Evolutionary conservation across 2,888 invertebrate species (phyloP), one percentile per base, ranked within the genome.

Genomic region (Cataglyphis livida): DNA sequence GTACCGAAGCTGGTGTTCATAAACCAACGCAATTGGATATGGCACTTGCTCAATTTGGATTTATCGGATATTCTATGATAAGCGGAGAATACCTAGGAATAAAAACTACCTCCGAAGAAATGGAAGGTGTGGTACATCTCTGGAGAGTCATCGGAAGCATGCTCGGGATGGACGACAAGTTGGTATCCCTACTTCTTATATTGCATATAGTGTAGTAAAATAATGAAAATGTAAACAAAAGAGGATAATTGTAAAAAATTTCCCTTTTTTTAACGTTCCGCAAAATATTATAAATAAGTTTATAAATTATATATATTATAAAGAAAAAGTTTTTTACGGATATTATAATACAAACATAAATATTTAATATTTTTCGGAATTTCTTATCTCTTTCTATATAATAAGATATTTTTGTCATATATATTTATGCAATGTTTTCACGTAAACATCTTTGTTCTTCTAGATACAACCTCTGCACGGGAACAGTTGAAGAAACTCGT

Each of bases 21-120:
- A 95, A 95, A 54, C 96, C 98, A 51, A 96, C 97, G 0, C 98
- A 98, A 93, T 96, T 97, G 87, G 98, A 98, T 93, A 96, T 99
- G 96, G 97, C 97, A 0, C 93, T 98, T 12, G 98, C 98, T 0
- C 98, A 98, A 94, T 98, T 98, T 92, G 98, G 98, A 3, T 98
- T 98, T 93, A 96, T 98, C 92, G 98, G 98, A 0, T 96, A 96
- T 88, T 95, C 96, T 0, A 93, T 98, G 0, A 92, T 97, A 6
- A 96, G 96, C 73, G 96, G 96, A 0, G 95, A 96, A 81, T 94
- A 95, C 76, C 95, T 98, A 66, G 97, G 98, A 0, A 95, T 98
- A 18, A 95, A 96, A 84, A 94, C 95, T 3, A 95, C 95, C 12
- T 94, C 95, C 0, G 96, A 96, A 62, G 97, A 98, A 85, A 95